A percentile compares a stretch with the other conserved stretches of the same genome.
Conservation (phyloP, 2,888 invertebrate species). For the Ornithoptera priamus region DNA sequence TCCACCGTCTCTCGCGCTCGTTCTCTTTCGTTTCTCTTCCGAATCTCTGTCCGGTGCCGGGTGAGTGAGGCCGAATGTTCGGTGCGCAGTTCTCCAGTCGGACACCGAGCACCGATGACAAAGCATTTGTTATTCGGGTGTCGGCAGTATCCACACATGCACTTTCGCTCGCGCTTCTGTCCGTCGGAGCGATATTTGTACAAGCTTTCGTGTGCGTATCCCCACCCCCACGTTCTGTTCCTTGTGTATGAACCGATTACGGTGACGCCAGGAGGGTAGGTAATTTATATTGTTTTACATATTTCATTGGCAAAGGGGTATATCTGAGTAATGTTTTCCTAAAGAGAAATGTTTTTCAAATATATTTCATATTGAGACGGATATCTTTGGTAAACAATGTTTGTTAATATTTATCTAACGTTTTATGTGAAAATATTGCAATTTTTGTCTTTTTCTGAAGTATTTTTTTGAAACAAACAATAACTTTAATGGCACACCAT, state of each 20-base stretch:
- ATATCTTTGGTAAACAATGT: too few relatives aligned
- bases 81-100: slow-evolving; percentile 41
- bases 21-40: slow-evolving; percentile 31
- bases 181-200: slow-evolving; percentile 37
- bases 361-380: too few relatives aligned
- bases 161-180: slow-evolving; percentile 72
- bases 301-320: not conserved
- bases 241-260: slow-evolving; percentile 26
- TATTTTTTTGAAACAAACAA: not conserved
- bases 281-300: slow-evolving; percentile 5
- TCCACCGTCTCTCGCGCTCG: slow-evolving; percentile 36
- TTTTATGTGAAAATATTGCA: not conserved
- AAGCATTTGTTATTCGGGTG: slow-evolving; percentile 53
- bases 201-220: slow-evolving; percentile 35
- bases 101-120: slow-evolving; percentile 51
- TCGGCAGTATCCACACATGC: slow-evolving; percentile 71
- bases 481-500: slow-evolving; percentile 23
- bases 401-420: not conserved
- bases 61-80: slow-evolving; percentile 51
- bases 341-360: not conserved
- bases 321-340: not conserved
- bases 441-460: not conserved
- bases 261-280: slow-evolving; percentile 25
- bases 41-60: slow-evolving; percentile 53
- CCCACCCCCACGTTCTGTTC: slow-evolving; percentile 10